Evolutionary conservation across 2,888 invertebrate species (phyloP).

Genomic region (Leptinotarsa peninsularis): DNA sequence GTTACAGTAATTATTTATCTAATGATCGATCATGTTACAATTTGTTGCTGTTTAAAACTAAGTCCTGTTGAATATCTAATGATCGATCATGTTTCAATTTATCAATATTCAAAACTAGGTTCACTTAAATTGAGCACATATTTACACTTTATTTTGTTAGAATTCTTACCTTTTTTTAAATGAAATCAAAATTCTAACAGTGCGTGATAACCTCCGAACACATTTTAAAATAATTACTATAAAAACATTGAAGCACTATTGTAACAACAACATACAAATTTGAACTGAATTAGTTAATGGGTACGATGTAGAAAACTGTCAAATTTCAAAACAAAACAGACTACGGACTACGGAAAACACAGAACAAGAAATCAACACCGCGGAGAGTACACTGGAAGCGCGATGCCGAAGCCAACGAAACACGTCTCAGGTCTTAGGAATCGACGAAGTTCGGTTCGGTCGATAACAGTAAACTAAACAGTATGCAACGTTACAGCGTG

Average conservation of each 20-base stretch:
- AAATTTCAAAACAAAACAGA: slow-evolving; percentile 20
- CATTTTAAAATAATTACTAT: neutral
- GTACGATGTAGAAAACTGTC: slow-evolving; percentile 4
- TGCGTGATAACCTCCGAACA: neutral
- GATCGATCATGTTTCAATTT: neutral
- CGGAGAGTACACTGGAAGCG: slow-evolving; percentile 16
- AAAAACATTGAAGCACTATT: slow-evolving; percentile 12
- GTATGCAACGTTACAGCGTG: slow-evolving; percentile 20
- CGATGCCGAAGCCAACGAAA: neutral
- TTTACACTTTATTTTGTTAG: slow-evolving; percentile 2
- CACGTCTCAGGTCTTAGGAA: slow-evolving; percentile 16
- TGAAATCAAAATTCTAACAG: slow-evolving; percentile 10
- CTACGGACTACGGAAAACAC: slow-evolving; percentile 16
- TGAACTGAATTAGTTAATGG: slow-evolving; percentile 4
- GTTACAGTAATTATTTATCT: neutral
- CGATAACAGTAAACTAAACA: slow-evolving; percentile 21
- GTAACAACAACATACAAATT: slow-evolving; percentile 5
- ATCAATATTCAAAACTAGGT: neutral
- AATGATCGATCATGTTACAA: neutral
- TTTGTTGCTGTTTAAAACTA: neutral
- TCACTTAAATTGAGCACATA: neutral
- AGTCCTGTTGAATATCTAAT: neutral
- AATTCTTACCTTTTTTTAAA: slow-evolving; percentile 2
- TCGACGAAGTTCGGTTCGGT: slow-evolving; percentile 14
- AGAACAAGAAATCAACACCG: slow-evolving; percentile 14